A percentile compares a stretch with the other conserved stretches of the same genome.
Conservation (phyloP, 2,888 invertebrate species). For the Coelopa pilipes region DNA sequence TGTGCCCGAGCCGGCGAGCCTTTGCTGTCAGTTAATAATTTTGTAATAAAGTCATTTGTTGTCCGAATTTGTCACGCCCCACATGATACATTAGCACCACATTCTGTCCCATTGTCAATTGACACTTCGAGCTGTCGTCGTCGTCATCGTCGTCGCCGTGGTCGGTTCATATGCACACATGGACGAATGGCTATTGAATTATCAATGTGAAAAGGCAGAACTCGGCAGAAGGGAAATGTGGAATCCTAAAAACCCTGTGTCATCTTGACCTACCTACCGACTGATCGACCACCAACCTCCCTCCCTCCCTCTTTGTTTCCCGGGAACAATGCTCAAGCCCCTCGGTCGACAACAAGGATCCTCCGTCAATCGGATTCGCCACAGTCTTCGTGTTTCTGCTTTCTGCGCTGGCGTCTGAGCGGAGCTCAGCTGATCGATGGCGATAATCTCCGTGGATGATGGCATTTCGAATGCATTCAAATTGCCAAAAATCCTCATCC, state of each 20-base stretch:
- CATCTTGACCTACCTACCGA: not conserved
- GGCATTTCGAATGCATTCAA: not conserved
- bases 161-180: not conserved
- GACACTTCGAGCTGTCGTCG: constrained; percentile 24
- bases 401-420: not conserved
- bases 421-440: not conserved
- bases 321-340: not conserved
- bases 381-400: not conserved
- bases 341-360: not conserved
- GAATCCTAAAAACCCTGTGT: not conserved
- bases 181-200: no score
- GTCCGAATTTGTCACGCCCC: constrained; percentile 37
- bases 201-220: no score
- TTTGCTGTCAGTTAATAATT: constrained; percentile 43
- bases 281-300: not conserved
- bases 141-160: not conserved
- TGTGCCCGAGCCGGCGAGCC: no score
- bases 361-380: not conserved
- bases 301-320: not conserved
- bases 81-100: constrained; percentile 24
- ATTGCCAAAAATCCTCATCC: not conserved
- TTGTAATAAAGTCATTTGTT: constrained; percentile 60
- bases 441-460: not conserved
- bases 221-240: not conserved
- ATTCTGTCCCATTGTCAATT: constrained; percentile 14